Evolutionary conservation across 2,888 invertebrate species (phyloP).

Genomic region (Axea sp.): DNA sequence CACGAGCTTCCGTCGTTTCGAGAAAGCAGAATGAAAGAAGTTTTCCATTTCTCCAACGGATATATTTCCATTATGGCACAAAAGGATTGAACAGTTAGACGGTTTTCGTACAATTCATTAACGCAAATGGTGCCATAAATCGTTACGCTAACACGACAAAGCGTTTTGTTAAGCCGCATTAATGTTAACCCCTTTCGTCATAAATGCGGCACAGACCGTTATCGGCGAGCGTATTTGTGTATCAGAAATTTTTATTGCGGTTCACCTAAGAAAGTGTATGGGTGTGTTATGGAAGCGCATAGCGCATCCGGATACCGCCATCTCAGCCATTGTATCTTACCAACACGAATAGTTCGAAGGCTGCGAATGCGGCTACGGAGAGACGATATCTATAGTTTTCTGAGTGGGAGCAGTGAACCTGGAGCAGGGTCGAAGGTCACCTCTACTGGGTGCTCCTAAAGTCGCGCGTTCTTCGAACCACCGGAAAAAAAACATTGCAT

Average conservation of each 20-base stretch:
- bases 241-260: slow-evolving; percentile 12
- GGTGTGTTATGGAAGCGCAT: slow-evolving; percentile 43
- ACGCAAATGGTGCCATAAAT: neutral
- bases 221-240: slow-evolving; percentile 17
- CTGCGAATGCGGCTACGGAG: slow-evolving; percentile 33
- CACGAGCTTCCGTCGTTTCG: no score
- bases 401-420: slow-evolving; percentile 64
- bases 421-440: slow-evolving; percentile 65
- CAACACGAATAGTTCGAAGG: slow-evolving; percentile 55
- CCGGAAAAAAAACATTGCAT: no score
- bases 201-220: slow-evolving; percentile 22
- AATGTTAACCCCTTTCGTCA: slow-evolving; percentile 27
- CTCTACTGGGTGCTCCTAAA: slow-evolving; percentile 61
- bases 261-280: slow-evolving; percentile 37
- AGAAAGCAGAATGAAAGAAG: no score
- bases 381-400: slow-evolving; percentile 58
- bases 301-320: slow-evolving; percentile 46
- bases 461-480: slow-evolving; percentile 28
- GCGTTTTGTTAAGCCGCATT: slow-evolving; percentile 34
- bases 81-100: no score
- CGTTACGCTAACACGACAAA: slow-evolving; percentile 9
- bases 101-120: neutral
- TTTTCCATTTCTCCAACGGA: no score
- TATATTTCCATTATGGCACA: no score
- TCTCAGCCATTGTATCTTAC: slow-evolving; percentile 56